phyloP scores from a whole-genome alignment of 2,113 vertebrate species.

The Sterna hirundo region DNA sequence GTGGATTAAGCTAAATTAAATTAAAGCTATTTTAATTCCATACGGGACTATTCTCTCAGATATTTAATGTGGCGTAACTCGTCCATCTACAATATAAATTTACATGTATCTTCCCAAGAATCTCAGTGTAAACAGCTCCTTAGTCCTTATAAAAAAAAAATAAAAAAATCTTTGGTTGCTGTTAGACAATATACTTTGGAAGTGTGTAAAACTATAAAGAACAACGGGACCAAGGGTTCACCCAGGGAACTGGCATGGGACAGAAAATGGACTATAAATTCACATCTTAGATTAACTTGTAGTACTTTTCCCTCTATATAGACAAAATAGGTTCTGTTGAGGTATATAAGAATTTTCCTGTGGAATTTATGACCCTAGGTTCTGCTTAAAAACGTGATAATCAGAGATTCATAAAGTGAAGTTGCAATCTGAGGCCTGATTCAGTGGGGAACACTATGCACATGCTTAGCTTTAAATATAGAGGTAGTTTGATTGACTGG shows the following conservation, averaged over 20 bases:
- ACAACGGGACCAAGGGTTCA: not conserved
- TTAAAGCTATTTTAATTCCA: not conserved
- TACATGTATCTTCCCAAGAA: not conserved
- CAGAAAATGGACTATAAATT: not conserved
- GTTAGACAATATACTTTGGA: not conserved
- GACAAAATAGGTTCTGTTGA: not conserved
- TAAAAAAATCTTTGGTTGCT: not conserved
- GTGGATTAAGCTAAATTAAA: constrained; percentile 23
- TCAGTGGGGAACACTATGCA: not conserved
- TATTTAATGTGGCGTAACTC: not conserved
- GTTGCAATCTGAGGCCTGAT: not conserved
- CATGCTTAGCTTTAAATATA: not conserved
- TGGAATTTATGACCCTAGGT: not conserved
- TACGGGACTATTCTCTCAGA: not conserved
- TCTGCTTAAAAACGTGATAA: not conserved
- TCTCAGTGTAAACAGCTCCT: not conserved
- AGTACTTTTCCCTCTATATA: not conserved
- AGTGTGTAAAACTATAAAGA: not conserved
- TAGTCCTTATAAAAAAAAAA: not conserved
- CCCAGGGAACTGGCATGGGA: not conserved
- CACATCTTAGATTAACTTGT: not conserved
- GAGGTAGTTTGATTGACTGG: not conserved
- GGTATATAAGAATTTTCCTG: not conserved
- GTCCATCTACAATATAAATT: constrained; percentile 21
- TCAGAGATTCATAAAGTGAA: not conserved